Percentiles rank a stretch among this genome's conserved stretches.
Evolutionary conservation across 2,113 vertebrate genomes (phyloP).

Genomic region (Poecilia latipinna): DNA sequence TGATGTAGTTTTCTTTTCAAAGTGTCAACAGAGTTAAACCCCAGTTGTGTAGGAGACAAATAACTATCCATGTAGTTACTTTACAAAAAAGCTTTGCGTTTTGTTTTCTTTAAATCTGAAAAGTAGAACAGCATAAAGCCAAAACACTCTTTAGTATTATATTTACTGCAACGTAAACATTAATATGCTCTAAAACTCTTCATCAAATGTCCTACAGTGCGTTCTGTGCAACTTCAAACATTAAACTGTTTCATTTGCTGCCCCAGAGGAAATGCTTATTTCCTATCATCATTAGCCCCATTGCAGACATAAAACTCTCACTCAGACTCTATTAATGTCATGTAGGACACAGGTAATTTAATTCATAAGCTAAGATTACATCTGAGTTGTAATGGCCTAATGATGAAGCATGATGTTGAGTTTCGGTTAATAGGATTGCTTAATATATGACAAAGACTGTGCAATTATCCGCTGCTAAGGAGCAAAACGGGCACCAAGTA

Average conservation of each 20-base stretch:
- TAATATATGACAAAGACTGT: conserved; percentile 61
- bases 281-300: conserved; percentile 46
- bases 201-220: conserved; percentile 18
- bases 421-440: conserved; percentile 67
- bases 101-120: background rate
- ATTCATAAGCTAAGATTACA: conserved; percentile 75
- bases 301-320: conserved; percentile 44
- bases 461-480: conserved; percentile 41
- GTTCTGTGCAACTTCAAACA: conserved; percentile 37
- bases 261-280: conserved; percentile 57
- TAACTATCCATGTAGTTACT: background rate
- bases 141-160: no score
- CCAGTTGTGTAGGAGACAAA: conserved; percentile 9
- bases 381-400: conserved; percentile 66
- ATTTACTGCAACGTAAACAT: no score
- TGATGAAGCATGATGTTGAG: conserved; percentile 76
- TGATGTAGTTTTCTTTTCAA: conserved; percentile 15
- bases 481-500: conserved; percentile 34
- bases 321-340: conserved; percentile 73
- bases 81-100: background rate
- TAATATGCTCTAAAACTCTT: background rate
- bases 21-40: conserved; percentile 17
- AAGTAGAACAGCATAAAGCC: background rate
- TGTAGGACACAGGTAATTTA: conserved; percentile 77
- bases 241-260: conserved; percentile 54